These are phyloP conservation scores for Drosophila fulvimacula DNA, from an alignment of 2,888 invertebrate genomes.

Conservation along the genomic window DNA sequence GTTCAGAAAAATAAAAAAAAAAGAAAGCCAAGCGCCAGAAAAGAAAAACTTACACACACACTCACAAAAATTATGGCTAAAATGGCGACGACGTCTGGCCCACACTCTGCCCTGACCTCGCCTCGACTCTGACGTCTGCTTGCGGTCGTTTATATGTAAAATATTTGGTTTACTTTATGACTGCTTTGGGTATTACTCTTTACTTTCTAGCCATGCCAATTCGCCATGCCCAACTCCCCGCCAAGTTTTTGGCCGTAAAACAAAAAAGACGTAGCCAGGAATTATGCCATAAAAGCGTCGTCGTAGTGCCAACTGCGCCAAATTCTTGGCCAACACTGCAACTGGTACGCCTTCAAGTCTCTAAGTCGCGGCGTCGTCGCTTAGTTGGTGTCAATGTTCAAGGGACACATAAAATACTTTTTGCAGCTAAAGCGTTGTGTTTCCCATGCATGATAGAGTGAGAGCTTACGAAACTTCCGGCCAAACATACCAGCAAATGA, in stretches of 20 bases:
- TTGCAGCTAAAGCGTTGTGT: constrained; percentile 28
- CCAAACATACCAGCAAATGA: constrained; percentile 50
- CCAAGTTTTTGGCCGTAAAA: constrained; percentile 61
- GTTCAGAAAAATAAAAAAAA: constrained; percentile 42
- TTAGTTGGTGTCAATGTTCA: constrained; percentile 69
- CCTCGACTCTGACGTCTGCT: constrained; percentile 61
- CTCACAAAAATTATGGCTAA: constrained; percentile 61
- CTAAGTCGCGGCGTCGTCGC: constrained; percentile 48
- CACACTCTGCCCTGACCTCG: constrained; percentile 32
- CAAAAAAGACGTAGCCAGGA: constrained; percentile 62
- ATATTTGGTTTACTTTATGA: constrained; percentile 78
- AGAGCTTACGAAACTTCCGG: constrained; percentile 37
- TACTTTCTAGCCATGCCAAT: constrained; percentile 76
- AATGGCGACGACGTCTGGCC: constrained; percentile 75
- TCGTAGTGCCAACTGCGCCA: constrained; percentile 39
- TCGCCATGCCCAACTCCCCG: constrained; percentile 19
- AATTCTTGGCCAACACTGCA: constrained; percentile 39
- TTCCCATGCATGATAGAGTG: constrained; percentile 9
- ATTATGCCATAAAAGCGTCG: constrained; percentile 78
- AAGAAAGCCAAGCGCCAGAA: constrained; percentile 1
- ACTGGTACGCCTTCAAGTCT: constrained; percentile 24
- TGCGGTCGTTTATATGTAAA: constrained; percentile 79
- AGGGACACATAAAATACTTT: constrained; percentile 73
- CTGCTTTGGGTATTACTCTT: constrained; percentile 80
- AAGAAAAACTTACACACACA: background rate